A percentile compares a stretch with the other conserved stretches of the same genome.
Evolutionary conservation across 2,888 invertebrate species (phyloP).

Genomic region (Scaptomyza cyrtandrae): DNA sequence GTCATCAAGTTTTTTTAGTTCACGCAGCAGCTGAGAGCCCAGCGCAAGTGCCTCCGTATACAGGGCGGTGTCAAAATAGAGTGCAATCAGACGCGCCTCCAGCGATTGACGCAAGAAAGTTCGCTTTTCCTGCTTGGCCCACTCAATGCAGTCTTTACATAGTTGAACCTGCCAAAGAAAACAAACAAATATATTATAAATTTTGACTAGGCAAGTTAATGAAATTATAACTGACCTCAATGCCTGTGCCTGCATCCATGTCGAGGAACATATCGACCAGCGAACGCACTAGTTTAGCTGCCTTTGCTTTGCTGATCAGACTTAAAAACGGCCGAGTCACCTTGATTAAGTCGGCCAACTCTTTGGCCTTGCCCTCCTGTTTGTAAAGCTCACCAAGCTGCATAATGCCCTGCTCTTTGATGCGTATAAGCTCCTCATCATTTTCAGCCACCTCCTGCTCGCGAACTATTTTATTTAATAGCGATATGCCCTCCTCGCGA

Average conservation of each 20-base stretch:
- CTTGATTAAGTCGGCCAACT: constrained; percentile 96
- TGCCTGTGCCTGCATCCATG: constrained; percentile 97
- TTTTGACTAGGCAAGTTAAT: background rate
- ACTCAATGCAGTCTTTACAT: constrained; percentile 99
- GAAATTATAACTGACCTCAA: constrained; percentile 86
- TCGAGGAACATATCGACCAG: constrained; percentile 99
- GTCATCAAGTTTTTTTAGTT: constrained; percentile 99
- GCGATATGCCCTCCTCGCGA: constrained; percentile 90
- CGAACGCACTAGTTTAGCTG: constrained; percentile 98
- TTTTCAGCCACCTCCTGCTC: constrained; percentile 91
- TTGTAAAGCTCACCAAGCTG: constrained; percentile 96
- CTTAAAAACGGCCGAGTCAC: constrained; percentile 97
- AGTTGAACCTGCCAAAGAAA: constrained; percentile 87
- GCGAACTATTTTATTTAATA: constrained; percentile 91
- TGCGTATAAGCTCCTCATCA: constrained; percentile 95
- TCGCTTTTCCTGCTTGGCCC: constrained; percentile 99
- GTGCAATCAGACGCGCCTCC: constrained; percentile 96
- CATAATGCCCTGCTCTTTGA: constrained; percentile 96
- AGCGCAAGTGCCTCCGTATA: constrained; percentile 93
- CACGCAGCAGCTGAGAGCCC: constrained; percentile 94
- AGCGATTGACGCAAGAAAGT: constrained; percentile 98
- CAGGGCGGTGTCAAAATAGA: constrained; percentile 96
- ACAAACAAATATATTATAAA: background rate
- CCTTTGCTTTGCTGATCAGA: constrained; percentile 99
- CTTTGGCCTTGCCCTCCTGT: constrained; percentile 96